A percentile compares a stretch with the other conserved stretches of the same genome.
Conservation (phyloP, 2,113 vertebrate species). For the Cairina moschata region DNA sequence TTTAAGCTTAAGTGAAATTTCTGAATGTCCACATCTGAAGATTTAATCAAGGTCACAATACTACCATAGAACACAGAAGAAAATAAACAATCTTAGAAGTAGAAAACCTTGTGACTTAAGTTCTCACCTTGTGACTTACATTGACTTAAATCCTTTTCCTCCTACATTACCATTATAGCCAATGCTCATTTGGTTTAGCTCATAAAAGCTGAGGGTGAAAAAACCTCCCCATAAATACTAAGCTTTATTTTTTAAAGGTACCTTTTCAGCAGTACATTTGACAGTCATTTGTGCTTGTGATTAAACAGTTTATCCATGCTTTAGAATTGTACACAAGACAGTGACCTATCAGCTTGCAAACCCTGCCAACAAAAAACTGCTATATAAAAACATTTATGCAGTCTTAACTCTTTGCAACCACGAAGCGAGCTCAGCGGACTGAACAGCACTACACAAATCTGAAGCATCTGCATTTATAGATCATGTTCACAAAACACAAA, state of each 20-base stretch:
- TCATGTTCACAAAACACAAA: neutral
- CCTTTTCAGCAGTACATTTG: neutral
- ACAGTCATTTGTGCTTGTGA: neutral
- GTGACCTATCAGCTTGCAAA: neutral
- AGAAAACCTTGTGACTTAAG: neutral
- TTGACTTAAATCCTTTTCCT: neutral
- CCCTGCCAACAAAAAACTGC: neutral
- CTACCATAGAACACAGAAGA: neutral
- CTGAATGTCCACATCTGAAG: neutral
- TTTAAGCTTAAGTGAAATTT: neutral
- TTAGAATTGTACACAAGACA: neutral
- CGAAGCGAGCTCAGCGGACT: neutral
- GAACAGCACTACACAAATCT: neutral
- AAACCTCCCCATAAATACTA: neutral
- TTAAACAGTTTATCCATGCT: rapidly evolving
- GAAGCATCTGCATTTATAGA: neutral
- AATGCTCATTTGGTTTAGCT: neutral
- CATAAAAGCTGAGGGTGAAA: neutral
- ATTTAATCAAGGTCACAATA: neutral
- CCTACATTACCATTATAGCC: neutral
- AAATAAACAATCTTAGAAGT: neutral
- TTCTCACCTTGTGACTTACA: neutral
- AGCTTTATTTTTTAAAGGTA: neutral
- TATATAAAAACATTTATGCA: neutral
- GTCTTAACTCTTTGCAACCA: neutral